A percentile compares a stretch with the other conserved stretches of the same genome.
Evolutionary conservation across 1,140 invertebrate genomes (phyloP).

Genomic region (Drosophila malerkotliana): DNA sequence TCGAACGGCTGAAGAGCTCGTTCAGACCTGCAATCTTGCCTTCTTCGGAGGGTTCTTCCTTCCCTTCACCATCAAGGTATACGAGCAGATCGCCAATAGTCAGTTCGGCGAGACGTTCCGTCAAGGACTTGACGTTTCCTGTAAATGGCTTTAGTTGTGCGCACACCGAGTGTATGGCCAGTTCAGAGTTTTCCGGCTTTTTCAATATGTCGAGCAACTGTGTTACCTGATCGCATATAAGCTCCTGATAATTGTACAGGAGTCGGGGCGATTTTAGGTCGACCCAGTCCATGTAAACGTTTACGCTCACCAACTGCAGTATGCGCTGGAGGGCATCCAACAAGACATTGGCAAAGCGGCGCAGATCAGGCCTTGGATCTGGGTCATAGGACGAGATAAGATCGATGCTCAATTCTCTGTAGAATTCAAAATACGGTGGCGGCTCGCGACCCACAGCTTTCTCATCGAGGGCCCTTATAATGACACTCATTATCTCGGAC

Average conservation of each 20-base stretch:
- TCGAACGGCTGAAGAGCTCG: slow-evolving; percentile 38
- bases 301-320: slow-evolving; percentile 56
- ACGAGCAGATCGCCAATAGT: slow-evolving; percentile 58
- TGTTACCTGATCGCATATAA: slow-evolving; percentile 9
- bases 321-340: slow-evolving; percentile 63
- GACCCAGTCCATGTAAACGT: slow-evolving; percentile 66
- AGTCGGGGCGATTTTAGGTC: slow-evolving; percentile 42
- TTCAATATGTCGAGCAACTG: slow-evolving; percentile 5
- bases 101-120: slow-evolving; percentile 37
- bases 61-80: slow-evolving; percentile 50
- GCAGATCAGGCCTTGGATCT: neutral
- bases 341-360: slow-evolving; percentile 7
- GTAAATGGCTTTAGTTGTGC: slow-evolving; percentile 48
- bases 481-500: slow-evolving; percentile 10
- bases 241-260: slow-evolving; percentile 48
- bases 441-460: neutral
- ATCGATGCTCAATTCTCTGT: neutral
- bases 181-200: neutral
- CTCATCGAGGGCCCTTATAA: neutral
- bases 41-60: neutral
- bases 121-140: slow-evolving; percentile 41
- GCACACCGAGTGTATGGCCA: slow-evolving; percentile 22
- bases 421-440: slow-evolving; percentile 16
- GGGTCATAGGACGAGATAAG: neutral
- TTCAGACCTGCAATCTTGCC: slow-evolving; percentile 29